These are phyloP conservation scores for Bos javanicus DNA, from an alignment of 2,113 vertebrate species.

Conservation along the genomic window DNA sequence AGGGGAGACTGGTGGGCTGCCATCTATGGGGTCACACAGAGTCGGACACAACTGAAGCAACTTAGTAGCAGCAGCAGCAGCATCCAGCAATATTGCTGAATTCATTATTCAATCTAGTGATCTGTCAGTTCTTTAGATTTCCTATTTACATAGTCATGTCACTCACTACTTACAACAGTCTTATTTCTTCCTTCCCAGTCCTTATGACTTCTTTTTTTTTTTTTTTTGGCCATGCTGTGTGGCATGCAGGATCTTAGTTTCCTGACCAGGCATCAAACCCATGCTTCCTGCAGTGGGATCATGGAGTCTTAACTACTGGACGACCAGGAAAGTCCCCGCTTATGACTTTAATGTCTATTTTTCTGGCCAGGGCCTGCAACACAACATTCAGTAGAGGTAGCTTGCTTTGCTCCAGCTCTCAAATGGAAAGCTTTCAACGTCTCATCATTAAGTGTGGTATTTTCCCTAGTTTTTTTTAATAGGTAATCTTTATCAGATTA, in stretches of 20 bases:
- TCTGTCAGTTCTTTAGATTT: neutral
- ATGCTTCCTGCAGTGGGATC: neutral
- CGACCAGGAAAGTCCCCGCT: neutral
- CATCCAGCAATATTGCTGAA: neutral
- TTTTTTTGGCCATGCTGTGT: neutral
- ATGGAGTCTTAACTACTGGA: neutral
- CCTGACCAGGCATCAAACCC: neutral
- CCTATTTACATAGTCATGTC: neutral
- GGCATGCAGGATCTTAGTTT: neutral
- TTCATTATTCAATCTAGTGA: neutral
- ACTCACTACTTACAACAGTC: neutral
- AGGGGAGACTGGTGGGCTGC: too few relatives aligned
- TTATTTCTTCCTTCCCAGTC: neutral
- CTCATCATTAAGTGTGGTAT: conserved; percentile 21
- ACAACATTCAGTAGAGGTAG: neutral
- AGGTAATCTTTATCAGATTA: neutral
- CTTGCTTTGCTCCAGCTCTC: neutral
- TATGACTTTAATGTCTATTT: neutral
- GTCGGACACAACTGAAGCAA: too few relatives aligned
- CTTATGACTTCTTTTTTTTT: neutral
- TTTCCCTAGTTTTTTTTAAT: neutral
- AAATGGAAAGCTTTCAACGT: conserved; percentile 23
- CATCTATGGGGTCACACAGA: too few relatives aligned
- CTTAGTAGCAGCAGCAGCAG: neutral
- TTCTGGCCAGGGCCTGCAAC: neutral